Conservation (phyloP, 2,113 vertebrate genomes). For the Salvator merianae region DNA sequence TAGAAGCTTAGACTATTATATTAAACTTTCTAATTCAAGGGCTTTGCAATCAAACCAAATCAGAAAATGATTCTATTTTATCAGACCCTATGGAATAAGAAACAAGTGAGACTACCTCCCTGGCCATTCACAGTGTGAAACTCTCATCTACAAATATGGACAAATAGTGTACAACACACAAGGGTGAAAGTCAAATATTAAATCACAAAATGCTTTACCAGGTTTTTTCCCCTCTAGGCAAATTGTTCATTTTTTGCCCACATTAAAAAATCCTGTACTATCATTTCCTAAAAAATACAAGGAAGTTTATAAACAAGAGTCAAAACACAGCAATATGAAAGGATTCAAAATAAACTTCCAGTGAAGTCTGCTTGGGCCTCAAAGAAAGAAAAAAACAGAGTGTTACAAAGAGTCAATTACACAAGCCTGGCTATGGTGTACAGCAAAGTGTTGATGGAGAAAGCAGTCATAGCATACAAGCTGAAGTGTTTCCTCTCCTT, state of each 20-base stretch:
- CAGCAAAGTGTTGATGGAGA: background rate
- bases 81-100: background rate
- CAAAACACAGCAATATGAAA: no score
- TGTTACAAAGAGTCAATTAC: no score
- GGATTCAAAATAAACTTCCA: no score
- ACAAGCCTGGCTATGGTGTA: background rate
- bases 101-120: background rate
- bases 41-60: background rate
- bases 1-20: background rate
- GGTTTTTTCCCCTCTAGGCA: background rate
- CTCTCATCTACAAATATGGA: background rate
- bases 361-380: no score
- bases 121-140: background rate
- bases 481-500: background rate
- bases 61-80: background rate
- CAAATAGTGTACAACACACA: background rate
- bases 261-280: no score
- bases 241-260: no score
- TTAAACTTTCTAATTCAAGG: background rate
- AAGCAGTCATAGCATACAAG: no score
- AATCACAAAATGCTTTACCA: background rate
- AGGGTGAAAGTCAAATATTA: background rate
- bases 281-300: no score
- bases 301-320: no score
- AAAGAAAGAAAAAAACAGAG: no score